Percentiles rank a stretch among this genome's conserved stretches.
These are phyloP conservation scores for Neodiprion pinetum DNA, from an alignment of 1,140 invertebrate genomes.

Conservation along the genomic window DNA sequence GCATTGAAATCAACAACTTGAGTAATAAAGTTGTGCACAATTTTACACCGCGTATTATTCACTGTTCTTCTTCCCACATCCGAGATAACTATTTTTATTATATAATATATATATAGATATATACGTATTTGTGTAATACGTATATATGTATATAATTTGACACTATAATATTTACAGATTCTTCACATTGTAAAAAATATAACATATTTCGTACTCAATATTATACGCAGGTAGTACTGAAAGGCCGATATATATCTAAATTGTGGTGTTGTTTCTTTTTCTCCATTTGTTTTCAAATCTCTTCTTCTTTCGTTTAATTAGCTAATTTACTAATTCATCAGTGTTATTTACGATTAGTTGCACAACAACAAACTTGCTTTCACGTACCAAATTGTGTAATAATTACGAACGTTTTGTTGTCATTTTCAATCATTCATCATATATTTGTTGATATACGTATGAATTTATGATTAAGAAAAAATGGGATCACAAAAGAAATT, in stretches of 20 bases:
- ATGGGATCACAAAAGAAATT: constrained; percentile 22
- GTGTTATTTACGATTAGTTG: constrained; percentile 33
- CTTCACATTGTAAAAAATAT: constrained; percentile 63
- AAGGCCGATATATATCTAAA: constrained; percentile 60
- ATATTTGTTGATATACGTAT: constrained; percentile 22
- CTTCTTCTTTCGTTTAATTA: constrained; percentile 31
- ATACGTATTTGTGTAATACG: neutral
- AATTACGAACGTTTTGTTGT: constrained; percentile 16
- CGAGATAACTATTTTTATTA: constrained; percentile 40
- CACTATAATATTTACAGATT: constrained; percentile 60
- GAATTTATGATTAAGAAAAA: constrained; percentile 8
- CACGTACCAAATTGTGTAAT: constrained; percentile 27
- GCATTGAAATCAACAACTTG: neutral
- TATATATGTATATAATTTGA: constrained; percentile 50
- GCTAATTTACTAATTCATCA: neutral
- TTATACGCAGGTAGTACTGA: constrained; percentile 60
- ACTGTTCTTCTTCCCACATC: constrained; percentile 37
- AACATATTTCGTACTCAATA: constrained; percentile 61
- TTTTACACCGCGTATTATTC: constrained; percentile 36
- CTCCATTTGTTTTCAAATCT: constrained; percentile 24
- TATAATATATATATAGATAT: constrained; percentile 32
- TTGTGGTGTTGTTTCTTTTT: constrained; percentile 47
- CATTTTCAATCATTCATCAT: constrained; percentile 25
- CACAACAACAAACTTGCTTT: constrained; percentile 29
- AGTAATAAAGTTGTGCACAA: constrained; percentile 39